These are phyloP conservation scores for Rattus norvegicus DNA, from an alignment of 2,113 vertebrate genomes.

Conservation along the genomic window GRCr8 NC_086035.1:19742501-19743000, in stretches of 20 bases:
- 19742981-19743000: conserved; percentile 21
- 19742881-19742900: conserved; percentile 4
- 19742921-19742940: not conserved
- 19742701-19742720: not conserved
- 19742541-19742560: too few species aligned
- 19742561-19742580: not conserved
- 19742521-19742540: not conserved
- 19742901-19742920: conserved; percentile 23
- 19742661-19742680: fast-evolving
- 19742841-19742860: not conserved
- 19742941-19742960: not conserved
- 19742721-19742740: not conserved
- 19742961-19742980: not conserved
- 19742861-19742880: not conserved
- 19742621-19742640: not conserved
- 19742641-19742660: not conserved
- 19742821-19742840: not conserved
- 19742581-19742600: too few species aligned
- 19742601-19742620: fast-evolving
- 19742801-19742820: not conserved
- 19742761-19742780: not conserved
- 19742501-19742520: not conserved
- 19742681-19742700: not conserved
- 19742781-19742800: not conserved
- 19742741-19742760: not conserved